Evolutionary conservation across 2,888 invertebrate species (phyloP), one percentile per base, ranked within the genome.

Genomic region (Ochropacha duplaris): DNA sequence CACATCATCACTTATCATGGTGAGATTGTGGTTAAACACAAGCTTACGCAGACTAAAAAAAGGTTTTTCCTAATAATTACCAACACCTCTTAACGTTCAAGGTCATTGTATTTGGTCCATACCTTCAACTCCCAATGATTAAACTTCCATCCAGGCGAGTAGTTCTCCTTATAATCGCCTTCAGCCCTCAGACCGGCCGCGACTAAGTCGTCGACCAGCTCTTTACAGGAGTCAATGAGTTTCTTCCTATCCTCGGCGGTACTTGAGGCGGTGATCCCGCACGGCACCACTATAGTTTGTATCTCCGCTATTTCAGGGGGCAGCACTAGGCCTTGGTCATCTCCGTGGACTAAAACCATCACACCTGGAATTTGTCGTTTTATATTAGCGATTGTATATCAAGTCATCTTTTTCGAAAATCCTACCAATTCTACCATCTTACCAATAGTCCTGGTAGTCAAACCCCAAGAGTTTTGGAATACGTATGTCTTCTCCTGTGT

Each of bases 101-200:
- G n/a, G n/a, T n/a, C n/a, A n/a, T n/a, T n/a, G n/a, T n/a, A n/a
- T n/a, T n/a, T n/a, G n/a, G n/a, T n/a, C n/a, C n/a, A n/a, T n/a
- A 96, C 96, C 94, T 98, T 99, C 36, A 99, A 88, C 83, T 99
- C 98, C 98, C 98, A 99, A 80, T 99, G 97, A 83, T 98, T 99
- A 84, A 98, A 99, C 90, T 99, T 99, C 99, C 99, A 99, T 0
- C 99, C 99, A 0, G 99, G 99, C 14, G 99, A 98, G 83, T 99
- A 98, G 87, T 99, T 99, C 76, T 97, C 98, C 57, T 99, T 94
- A 65, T 96, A 96, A 87, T 99, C 99, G 8, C 96, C 96, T 67
- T 97, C 96, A 0, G 96, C 96, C 61, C 96, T 94, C 9, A 99
- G 86, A 0, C 95, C 96, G 0, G 90, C 94, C 0, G 87, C 88